These are phyloP conservation scores for Sinocyclocheilus maitianheensis DNA, from an alignment of 2,113 vertebrate species.

Conservation along the genomic window DNA sequence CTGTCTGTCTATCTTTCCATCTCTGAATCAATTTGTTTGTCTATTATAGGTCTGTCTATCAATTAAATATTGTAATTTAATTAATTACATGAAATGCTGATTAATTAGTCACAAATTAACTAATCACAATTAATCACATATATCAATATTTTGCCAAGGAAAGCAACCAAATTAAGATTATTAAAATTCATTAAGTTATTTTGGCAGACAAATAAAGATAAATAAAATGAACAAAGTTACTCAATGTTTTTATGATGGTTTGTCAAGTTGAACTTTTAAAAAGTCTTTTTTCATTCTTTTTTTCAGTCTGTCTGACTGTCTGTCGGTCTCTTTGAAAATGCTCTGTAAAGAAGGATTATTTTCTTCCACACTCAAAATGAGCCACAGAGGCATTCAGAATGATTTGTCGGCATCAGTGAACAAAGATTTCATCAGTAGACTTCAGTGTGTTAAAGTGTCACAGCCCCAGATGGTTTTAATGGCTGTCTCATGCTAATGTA, in stretches of 20 bases:
- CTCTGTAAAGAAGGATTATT: conserved; percentile 41
- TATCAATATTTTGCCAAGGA: not conserved
- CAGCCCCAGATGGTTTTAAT: conserved; percentile 70
- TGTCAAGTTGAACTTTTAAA: no score
- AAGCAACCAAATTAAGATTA: not conserved
- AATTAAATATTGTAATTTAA: not conserved
- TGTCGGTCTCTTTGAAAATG: not conserved
- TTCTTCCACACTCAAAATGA: conserved; percentile 32
- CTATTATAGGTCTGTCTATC: not conserved
- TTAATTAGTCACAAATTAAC: not conserved
- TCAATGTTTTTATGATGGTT: no score
- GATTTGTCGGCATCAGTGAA: conserved; percentile 58
- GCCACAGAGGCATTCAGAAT: conserved; percentile 39
- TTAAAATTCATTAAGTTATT: not conserved
- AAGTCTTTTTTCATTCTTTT: no score
- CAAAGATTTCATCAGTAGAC: conserved; percentile 60
- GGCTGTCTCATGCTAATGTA: conserved; percentile 64
- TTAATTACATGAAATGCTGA: not conserved
- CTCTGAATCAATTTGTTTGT: not conserved
- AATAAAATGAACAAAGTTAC: no score
- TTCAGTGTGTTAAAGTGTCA: conserved; percentile 57
- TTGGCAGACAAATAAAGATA: no score
- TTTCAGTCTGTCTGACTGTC: not conserved
- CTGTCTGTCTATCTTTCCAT: not conserved
- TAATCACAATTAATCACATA: not conserved